Conservation (phyloP, 2,797 vertebrate species). For the Cetoscarus ocellatus region DNA sequence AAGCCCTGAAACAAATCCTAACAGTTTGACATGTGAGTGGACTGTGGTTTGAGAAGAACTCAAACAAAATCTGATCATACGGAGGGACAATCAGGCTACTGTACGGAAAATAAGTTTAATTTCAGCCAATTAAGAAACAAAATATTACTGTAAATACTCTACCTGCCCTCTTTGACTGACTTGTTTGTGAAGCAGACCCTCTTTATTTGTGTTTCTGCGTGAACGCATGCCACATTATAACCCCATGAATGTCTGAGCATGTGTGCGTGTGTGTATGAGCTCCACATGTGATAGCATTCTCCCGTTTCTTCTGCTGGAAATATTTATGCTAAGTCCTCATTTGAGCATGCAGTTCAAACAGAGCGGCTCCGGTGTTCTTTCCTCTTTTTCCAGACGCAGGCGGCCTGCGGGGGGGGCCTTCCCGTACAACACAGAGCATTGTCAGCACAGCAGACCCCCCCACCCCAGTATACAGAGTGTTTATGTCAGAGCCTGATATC, state of each 20-base stretch:
- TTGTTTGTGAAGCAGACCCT: slow-evolving; percentile 10
- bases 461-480: slow-evolving; percentile 56
- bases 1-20: background rate
- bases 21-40: background rate
- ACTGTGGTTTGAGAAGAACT: background rate
- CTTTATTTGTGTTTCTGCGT: slow-evolving; percentile 22
- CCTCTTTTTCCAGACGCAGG: slow-evolving; percentile 48
- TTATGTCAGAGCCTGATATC: slow-evolving; percentile 73
- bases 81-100: background rate
- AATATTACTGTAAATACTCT: background rate
- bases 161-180: background rate
- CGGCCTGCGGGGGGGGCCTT: slow-evolving; percentile 59
- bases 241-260: slow-evolving; percentile 29
- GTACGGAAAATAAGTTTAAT: background rate
- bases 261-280: slow-evolving; percentile 40
- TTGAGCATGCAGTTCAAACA: slow-evolving; percentile 75
- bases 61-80: background rate
- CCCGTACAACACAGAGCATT: slow-evolving; percentile 59
- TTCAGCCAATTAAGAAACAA: background rate
- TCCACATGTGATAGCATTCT: slow-evolving; percentile 70
- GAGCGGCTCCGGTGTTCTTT: slow-evolving; percentile 55
- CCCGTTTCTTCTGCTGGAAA: slow-evolving; percentile 65
- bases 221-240: slow-evolving; percentile 15
- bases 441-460: slow-evolving; percentile 32
- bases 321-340: slow-evolving; percentile 74